Conservation (phyloP, 2,113 vertebrate species). For the Paracanthobrama guichenoti region DNA sequence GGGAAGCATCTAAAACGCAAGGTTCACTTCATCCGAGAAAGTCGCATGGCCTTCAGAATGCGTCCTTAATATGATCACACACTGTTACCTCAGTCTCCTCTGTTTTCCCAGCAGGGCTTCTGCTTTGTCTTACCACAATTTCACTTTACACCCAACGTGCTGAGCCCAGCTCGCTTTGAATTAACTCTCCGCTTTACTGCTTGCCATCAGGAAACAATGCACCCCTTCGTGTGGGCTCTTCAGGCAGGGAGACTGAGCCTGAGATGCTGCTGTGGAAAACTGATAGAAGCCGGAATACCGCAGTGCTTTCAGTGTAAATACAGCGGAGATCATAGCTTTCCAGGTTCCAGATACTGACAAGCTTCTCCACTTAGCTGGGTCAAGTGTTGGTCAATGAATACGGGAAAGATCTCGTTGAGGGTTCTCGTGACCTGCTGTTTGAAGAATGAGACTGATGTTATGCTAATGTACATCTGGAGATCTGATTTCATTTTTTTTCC, state of each 20-base stretch:
- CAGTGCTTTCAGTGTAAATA: constrained; percentile 27
- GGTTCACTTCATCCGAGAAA: constrained; percentile 34
- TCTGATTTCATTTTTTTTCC: background rate
- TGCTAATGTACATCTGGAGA: constrained; percentile 39
- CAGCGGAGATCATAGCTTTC: background rate
- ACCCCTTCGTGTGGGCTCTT: constrained; percentile 34
- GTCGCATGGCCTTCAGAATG: constrained; percentile 49
- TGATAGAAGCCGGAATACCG: background rate
- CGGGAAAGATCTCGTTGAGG: background rate
- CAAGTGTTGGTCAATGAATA: constrained; percentile 18
- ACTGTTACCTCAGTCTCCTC: constrained; percentile 50
- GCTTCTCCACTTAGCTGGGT: constrained; percentile 24
- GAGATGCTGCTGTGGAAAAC: background rate
- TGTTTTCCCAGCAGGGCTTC: constrained; percentile 18
- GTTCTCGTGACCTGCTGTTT: background rate
- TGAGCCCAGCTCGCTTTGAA: constrained; percentile 45
- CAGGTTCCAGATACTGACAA: background rate
- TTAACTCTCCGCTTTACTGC: constrained; percentile 51
- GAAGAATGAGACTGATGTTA: constrained; percentile 16
- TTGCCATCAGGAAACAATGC: constrained; percentile 38
- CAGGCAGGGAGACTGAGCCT: constrained; percentile 11
- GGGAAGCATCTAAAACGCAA: constrained; percentile 56
- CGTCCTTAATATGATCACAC: constrained; percentile 56
- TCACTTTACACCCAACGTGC: constrained; percentile 46
- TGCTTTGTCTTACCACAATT: constrained; percentile 54